These are phyloP conservation scores for Spilogale gracilis DNA, from an alignment of 2,113 vertebrate species.

Conservation along the genomic window DNA sequence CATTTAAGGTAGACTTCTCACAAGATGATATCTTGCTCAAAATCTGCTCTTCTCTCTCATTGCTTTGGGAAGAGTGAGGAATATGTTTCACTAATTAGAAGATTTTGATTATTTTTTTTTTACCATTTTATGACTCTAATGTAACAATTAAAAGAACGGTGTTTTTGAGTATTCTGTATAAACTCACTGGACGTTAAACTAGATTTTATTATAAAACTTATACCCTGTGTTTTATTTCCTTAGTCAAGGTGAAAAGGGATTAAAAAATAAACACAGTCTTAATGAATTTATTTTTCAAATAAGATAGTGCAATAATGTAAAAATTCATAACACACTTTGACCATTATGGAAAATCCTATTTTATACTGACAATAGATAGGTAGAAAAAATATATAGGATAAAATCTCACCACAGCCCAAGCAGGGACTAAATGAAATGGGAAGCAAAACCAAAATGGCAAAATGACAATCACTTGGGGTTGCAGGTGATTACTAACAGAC, in stretches of 20 bases:
- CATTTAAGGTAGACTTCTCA: neutral
- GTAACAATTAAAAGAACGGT: neutral
- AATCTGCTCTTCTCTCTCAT: neutral
- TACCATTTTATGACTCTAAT: neutral
- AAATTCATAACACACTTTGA: neutral
- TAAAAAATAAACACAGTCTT: neutral
- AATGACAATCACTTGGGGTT: neutral
- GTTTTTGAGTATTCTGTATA: neutral
- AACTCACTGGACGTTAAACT: neutral
- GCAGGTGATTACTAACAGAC: neutral
- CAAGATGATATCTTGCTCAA: neutral
- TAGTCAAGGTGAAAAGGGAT: neutral
- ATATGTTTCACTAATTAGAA: neutral
- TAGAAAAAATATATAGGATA: neutral
- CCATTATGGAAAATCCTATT: neutral
- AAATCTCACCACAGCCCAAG: neutral
- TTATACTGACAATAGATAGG: neutral
- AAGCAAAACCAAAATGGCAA: neutral
- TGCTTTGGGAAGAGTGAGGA: neutral
- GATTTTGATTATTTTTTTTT: neutral
- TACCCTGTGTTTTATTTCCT: neutral
- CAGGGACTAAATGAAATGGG: neutral
- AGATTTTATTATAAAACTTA: neutral
- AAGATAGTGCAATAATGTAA: neutral
- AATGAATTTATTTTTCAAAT: slow-evolving; percentile 2